Percentiles rank a stretch among this genome's conserved stretches.
These are phyloP conservation scores for Galerucella pusilla DNA, from an alignment of 2,888 invertebrate genomes.

Conservation along the genomic window DNA sequence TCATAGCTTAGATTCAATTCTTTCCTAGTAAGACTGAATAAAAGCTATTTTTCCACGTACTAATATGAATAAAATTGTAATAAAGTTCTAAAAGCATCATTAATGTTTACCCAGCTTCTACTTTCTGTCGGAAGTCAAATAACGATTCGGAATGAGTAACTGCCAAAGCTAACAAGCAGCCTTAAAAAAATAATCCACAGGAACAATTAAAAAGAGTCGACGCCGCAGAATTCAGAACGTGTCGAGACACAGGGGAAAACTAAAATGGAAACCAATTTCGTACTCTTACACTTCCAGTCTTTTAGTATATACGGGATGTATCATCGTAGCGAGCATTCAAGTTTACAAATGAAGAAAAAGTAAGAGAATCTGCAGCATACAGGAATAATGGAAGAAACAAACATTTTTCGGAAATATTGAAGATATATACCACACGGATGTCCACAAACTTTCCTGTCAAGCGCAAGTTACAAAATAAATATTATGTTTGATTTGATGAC, in stretches of 20 bases:
- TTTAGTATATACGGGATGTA: not conserved
- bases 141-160: constrained; percentile 15
- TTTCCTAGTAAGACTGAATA: no score
- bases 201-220: constrained; percentile 38
- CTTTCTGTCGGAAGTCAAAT: constrained; percentile 22
- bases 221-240: constrained; percentile 35
- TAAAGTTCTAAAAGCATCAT: not conserved
- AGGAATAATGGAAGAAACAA: no score
- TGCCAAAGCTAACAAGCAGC: constrained; percentile 28
- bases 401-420: no score
- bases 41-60: not conserved
- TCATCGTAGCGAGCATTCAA: not conserved
- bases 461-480: no score
- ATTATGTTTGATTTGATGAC: no score
- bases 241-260: constrained; percentile 26
- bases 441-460: no score
- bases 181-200: constrained; percentile 36
- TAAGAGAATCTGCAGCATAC: no score
- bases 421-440: no score
- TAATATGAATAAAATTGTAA: not conserved
- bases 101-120: not conserved
- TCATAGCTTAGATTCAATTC: no score
- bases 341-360: not conserved
- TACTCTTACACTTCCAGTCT: not conserved
- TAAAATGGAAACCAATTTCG: not conserved